These are phyloP conservation scores for Stenopsyche tienmushanensis DNA, from an alignment of 1,140 invertebrate species.

Conservation along the genomic window DNA sequence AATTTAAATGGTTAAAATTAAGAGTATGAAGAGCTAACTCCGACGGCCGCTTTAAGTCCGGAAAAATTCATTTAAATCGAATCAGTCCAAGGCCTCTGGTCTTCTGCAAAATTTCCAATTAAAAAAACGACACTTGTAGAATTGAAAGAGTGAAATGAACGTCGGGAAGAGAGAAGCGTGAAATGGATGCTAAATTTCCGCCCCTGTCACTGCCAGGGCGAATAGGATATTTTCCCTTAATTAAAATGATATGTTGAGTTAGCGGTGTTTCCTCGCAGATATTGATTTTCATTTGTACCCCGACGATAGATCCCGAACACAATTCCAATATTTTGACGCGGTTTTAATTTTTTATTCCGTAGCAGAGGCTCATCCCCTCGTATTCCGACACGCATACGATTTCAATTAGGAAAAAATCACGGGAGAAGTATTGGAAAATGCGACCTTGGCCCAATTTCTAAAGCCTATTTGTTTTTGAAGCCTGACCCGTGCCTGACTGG, in stretches of 20 bases:
- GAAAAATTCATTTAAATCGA: background rate
- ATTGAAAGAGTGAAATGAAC: background rate
- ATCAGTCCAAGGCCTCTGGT: background rate
- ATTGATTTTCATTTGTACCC: background rate
- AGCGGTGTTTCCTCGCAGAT: background rate
- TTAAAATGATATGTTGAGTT: background rate
- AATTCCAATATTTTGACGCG: background rate
- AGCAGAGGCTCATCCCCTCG: too few relatives aligned
- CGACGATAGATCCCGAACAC: background rate
- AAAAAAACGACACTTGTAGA: background rate
- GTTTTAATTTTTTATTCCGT: too few relatives aligned
- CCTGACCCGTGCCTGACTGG: too few relatives aligned
- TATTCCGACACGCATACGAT: too few relatives aligned
- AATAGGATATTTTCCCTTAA: background rate
- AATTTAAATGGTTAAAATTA: background rate
- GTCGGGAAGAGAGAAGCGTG: background rate
- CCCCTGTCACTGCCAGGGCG: background rate
- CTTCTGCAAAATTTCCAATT: background rate
- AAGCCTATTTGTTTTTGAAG: too few relatives aligned
- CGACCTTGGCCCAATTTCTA: too few relatives aligned
- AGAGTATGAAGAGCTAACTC: background rate
- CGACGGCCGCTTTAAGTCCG: background rate
- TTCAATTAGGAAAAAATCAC: too few relatives aligned
- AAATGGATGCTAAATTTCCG: conserved; percentile 8
- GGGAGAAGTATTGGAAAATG: too few relatives aligned